Conservation (phyloP, 1,140 invertebrate genomes). For the Harlomillsia oculata region DNA sequence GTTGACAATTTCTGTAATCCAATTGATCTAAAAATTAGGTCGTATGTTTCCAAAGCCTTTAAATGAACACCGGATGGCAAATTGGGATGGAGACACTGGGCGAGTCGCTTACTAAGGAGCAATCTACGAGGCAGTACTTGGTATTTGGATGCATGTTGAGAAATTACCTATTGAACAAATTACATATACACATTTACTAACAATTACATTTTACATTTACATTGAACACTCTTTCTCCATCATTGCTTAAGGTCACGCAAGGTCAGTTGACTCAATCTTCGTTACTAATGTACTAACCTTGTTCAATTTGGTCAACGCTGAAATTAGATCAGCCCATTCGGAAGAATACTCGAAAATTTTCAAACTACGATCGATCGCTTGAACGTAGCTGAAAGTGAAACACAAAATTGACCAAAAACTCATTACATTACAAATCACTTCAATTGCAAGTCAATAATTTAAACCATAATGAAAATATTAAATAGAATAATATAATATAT, state of each 20-base stretch:
- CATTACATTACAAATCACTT: too few species aligned
- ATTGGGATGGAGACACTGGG: slow-evolving; percentile 90
- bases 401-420: not conserved
- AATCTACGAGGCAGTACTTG: slow-evolving; percentile 85
- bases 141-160: slow-evolving; percentile 47
- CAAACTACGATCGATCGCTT: slow-evolving; percentile 75
- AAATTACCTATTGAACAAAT: slow-evolving; percentile 50
- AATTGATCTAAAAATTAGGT: slow-evolving; percentile 85
- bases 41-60: slow-evolving; percentile 87
- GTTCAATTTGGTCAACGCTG: slow-evolving; percentile 80
- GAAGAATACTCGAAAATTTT: slow-evolving; percentile 88
- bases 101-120: slow-evolving; percentile 82
- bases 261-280: not conserved
- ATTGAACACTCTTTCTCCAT: too few species aligned
- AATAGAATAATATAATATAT: not conserved
- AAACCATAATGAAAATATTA: not conserved
- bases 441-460: too few species aligned
- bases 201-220: not conserved
- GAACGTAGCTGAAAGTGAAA: slow-evolving; percentile 51
- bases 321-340: slow-evolving; percentile 92
- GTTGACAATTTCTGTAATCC: slow-evolving; percentile 69
- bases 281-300: slow-evolving; percentile 57
- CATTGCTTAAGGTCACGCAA: not conserved
- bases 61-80: slow-evolving; percentile 84
- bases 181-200: too few species aligned